A percentile compares a stretch with the other conserved stretches of the same genome.
Evolutionary conservation across 2,113 vertebrate species (phyloP).

Genomic region (Festucalex cinctus): DNA sequence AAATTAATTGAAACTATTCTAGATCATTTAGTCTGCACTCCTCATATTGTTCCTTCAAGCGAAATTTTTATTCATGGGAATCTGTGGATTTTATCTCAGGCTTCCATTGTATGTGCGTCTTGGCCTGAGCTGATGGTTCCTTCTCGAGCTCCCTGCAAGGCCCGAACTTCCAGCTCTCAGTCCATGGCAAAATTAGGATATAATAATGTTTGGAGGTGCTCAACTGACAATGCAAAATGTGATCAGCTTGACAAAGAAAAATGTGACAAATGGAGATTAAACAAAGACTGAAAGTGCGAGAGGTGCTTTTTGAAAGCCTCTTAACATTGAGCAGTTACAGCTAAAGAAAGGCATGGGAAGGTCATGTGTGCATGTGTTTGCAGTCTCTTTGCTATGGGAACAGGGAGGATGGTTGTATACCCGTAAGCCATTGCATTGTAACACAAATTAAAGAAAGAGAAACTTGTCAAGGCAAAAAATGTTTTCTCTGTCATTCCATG

Average conservation of each 20-base stretch:
- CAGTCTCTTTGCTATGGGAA: neutral
- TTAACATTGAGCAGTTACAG: conserved; percentile 64
- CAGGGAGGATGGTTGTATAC: conserved; percentile 11
- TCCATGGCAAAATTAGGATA: neutral
- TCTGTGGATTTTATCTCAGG: conserved; percentile 3
- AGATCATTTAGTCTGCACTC: too few species aligned
- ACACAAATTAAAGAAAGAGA: conserved; percentile 35
- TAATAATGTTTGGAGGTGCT: neutral
- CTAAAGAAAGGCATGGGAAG: conserved; percentile 59
- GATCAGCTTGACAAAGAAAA: conserved; percentile 20
- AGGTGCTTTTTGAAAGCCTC: conserved; percentile 62
- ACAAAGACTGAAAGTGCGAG: conserved; percentile 23
- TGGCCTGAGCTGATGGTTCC: conserved; percentile 8
- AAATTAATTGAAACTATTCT: too few species aligned
- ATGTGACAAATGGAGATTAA: conserved; percentile 15
- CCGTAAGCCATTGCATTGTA: conserved; percentile 7
- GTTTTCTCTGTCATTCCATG: conserved; percentile 28
- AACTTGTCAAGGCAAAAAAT: conserved; percentile 20
- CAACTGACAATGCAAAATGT: neutral
- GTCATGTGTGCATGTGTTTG: conserved; percentile 26
- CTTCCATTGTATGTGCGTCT: conserved; percentile 15
- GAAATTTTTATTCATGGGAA: too few species aligned
- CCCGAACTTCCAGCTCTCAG: conserved; percentile 5
- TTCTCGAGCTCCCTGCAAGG: conserved; percentile 5
- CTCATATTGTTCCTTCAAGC: too few species aligned